phyloP scores from a whole-genome alignment of 2,113 vertebrate genomes.

The Callorhinus ursinus region DNA sequence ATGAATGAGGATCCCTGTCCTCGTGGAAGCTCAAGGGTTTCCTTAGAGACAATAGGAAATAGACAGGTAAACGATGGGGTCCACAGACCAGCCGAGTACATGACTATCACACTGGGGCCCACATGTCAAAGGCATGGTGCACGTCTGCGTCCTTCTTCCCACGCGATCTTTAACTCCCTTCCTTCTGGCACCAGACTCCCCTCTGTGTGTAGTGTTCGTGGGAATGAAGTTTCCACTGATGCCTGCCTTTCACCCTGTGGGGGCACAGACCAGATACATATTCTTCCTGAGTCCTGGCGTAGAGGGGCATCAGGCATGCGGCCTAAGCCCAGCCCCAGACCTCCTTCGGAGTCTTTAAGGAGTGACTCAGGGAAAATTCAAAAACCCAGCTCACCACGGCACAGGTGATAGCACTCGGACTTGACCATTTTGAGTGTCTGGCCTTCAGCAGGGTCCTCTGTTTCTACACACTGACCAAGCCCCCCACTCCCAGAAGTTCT shows the following conservation, averaged over 20 bases:
- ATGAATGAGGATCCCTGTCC: neutral
- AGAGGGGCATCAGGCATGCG: neutral
- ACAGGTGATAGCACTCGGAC: neutral
- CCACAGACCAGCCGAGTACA: too few species aligned
- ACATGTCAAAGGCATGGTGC: fast-evolving
- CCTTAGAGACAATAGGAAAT: neutral
- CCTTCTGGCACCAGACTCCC: neutral
- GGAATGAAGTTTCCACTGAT: neutral
- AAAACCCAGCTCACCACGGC: neutral
- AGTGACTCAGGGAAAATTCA: neutral
- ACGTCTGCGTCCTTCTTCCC: neutral
- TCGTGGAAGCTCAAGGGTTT: neutral
- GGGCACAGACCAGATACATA: neutral
- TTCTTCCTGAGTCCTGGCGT: neutral
- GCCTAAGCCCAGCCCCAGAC: neutral
- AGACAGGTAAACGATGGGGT: neutral
- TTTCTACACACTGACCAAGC: neutral
- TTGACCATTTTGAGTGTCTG: neutral
- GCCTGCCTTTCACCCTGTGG: neutral
- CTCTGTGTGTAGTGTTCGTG: too few species aligned
- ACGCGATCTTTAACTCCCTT: neutral
- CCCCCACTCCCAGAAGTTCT: neutral
- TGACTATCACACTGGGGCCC: fast-evolving
- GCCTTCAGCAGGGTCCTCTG: neutral
- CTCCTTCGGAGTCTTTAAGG: neutral